Evolutionary conservation across 2,888 invertebrate species (phyloP).

Genomic region (Pristionchus maxplancki): DNA sequence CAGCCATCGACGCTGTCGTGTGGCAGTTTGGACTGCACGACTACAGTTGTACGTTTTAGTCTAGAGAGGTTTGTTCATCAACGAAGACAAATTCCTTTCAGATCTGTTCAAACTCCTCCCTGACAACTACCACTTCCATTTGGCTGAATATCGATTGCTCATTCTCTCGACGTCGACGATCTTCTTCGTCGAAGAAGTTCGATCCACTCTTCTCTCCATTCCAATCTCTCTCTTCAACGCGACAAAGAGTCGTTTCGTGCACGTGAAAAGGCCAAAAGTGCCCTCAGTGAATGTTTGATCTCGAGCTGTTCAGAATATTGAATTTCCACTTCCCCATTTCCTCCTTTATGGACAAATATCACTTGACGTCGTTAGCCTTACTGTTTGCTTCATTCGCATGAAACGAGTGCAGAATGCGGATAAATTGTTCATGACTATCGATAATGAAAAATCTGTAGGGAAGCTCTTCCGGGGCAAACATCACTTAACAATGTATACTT

Average conservation of each 20-base stretch:
- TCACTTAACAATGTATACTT: neutral
- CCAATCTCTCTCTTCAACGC: neutral
- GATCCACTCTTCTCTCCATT: slow-evolving; percentile 27
- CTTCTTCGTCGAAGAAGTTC: neutral
- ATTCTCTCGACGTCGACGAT: neutral
- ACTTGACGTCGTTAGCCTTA: neutral
- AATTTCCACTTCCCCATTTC: slow-evolving; percentile 28
- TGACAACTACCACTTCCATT: slow-evolving; percentile 33
- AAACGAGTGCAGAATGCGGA: neutral
- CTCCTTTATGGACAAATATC: neutral
- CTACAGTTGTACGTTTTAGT: neutral
- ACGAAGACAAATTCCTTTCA: neutral
- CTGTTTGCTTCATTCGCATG: neutral
- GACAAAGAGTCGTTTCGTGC: neutral
- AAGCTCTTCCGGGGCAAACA: too few relatives aligned
- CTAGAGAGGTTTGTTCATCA: neutral
- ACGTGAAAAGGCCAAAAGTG: neutral
- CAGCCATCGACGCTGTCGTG: slow-evolving; percentile 8
- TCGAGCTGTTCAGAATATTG: neutral
- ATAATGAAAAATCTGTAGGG: neutral
- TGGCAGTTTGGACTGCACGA: slow-evolving; percentile 31
- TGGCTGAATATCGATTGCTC: slow-evolving; percentile 24
- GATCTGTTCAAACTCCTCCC: slow-evolving; percentile 33
- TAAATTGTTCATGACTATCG: slow-evolving; percentile 4
- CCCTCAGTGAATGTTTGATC: slow-evolving; percentile 16